A percentile compares a stretch with the other conserved stretches of the same genome.
phyloP scores from a whole-genome alignment of 2,797 vertebrate species.

The Catharus ustulatus region DNA sequence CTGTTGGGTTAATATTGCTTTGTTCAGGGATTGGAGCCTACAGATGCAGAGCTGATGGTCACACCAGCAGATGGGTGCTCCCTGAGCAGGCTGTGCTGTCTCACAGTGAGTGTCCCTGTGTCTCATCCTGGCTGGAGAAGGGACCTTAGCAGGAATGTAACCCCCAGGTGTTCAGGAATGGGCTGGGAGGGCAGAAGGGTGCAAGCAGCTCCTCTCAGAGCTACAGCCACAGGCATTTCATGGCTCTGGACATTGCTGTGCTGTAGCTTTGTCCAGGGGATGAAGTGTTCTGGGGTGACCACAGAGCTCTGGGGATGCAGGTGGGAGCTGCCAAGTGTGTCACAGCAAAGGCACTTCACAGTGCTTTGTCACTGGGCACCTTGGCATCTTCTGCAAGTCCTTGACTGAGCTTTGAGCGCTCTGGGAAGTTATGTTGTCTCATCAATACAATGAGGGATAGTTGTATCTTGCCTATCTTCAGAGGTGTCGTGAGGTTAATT shows the following conservation, averaged over 20 bases:
- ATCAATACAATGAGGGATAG: background rate
- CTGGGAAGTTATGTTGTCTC: background rate
- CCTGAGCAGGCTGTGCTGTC: background rate
- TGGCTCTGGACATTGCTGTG: accelerated
- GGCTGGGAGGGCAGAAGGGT: background rate
- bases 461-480: background rate
- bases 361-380: background rate
- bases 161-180: background rate
- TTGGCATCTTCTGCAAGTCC: background rate
- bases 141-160: background rate
- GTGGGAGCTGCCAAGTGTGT: background rate
- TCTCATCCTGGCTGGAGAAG: background rate
- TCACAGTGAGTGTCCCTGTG: background rate
- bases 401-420: background rate
- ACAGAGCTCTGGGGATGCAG: background rate
- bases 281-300: background rate
- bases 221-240: background rate
- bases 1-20: accelerated
- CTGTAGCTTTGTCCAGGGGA: accelerated
- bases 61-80: accelerated
- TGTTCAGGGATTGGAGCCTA: background rate
- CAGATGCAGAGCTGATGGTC: background rate
- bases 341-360: accelerated
- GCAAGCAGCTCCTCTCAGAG: background rate
- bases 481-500: background rate